Base-by-base conservation (phyloP, 2,797 vertebrate species). In the Toxotes lorentzi region DNA sequence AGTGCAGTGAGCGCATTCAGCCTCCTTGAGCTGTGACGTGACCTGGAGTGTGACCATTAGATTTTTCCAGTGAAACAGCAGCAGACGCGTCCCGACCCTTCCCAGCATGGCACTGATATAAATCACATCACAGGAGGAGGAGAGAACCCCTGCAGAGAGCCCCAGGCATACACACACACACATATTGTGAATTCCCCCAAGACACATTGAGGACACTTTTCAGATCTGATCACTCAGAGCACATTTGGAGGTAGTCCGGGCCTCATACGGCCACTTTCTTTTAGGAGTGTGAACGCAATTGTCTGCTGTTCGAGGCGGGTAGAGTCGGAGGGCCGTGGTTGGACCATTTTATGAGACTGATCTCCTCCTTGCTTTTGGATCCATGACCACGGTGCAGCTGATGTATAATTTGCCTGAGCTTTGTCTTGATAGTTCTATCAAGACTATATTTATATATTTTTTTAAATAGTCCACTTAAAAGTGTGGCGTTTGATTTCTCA, bases 111-210 rank as follows among this genome's bases (percentile, higher is more conserved):
- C 47, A 65, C 45, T 41, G 4, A 63, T 69, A 45, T 27, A 35
- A 71, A 76, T 76, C 53, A 40, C 41, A 64, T 58, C 45, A 13
- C n/a, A 71, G 73, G 70, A 63, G 50, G 67, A 60, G 53, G 14
- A 16, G 32, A 23, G 27, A 30, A 3, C 19, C 19, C 66, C 81
- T 19, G 40, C 54, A 16, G 69, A 73, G 78, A 63, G 23, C 47
- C 12, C 23, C 30, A 4, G 35, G 47, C 34, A 24, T 35, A 17
- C 45, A 41, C 19, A 34, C 53, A 59, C 32, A 57, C 8, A 30
- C 50, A 59, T 17, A 58, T 2, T 30, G 27, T 30, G 27, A 30
- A 30, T 30, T 30, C 27, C 3, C 27, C 27, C 27, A 30, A 30
- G 27, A 3, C 3, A 27, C 27, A 27, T 27, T 27, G 27, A 27